A percentile compares a stretch with the other conserved stretches of the same genome.
Conservation (phyloP, 1,140 invertebrate species). For the Drosophila kanapiae region DNA sequence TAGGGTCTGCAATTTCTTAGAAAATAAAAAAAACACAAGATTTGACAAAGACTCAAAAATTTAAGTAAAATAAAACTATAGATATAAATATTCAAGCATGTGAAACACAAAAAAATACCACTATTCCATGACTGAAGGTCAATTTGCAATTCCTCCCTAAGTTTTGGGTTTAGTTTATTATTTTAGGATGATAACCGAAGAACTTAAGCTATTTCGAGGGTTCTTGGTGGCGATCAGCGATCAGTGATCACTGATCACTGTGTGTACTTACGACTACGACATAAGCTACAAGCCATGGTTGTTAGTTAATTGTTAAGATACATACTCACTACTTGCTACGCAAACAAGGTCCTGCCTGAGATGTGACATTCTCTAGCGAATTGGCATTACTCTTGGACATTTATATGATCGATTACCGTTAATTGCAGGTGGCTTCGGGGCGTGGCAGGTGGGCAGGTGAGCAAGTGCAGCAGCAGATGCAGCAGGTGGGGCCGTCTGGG, state of each 20-base stretch:
- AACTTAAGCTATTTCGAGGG: conserved; percentile 25
- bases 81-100: too few relatives aligned
- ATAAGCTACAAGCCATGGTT: conserved; percentile 70
- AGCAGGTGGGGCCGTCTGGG: conserved; percentile 14
- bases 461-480: conserved; percentile 23
- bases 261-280: conserved; percentile 48
- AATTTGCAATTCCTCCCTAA: conserved; percentile 7
- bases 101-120: background rate
- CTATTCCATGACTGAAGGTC: background rate
- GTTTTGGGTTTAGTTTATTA: conserved; percentile 20
- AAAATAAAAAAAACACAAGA: background rate
- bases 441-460: conserved; percentile 35
- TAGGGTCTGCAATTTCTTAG: background rate
- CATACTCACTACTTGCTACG: conserved; percentile 74
- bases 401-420: conserved; percentile 46
- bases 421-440: conserved; percentile 58
- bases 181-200: conserved; percentile 62
- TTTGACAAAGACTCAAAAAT: background rate
- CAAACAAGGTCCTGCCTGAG: conserved; percentile 79
- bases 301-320: conserved; percentile 65
- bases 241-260: conserved; percentile 12
- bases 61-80: background rate
- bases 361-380: conserved; percentile 46
- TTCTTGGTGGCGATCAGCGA: conserved; percentile 21
- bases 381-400: conserved; percentile 68